A percentile compares a stretch with the other conserved stretches of the same genome.
phyloP scores from a whole-genome alignment of 2,113 vertebrate genomes.

The Nestor notabilis region DNA sequence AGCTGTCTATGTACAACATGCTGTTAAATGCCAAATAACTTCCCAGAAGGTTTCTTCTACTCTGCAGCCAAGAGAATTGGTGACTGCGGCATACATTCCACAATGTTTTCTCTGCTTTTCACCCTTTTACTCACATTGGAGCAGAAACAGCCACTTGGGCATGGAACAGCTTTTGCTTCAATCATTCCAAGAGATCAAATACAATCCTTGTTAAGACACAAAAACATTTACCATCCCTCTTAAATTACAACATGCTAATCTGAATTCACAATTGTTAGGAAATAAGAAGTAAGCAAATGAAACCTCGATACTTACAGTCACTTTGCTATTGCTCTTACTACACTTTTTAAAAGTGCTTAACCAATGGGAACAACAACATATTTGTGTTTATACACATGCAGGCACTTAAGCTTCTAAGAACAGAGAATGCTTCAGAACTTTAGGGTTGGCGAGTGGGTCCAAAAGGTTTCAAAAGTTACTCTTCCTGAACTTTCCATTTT shows the following conservation, averaged over 20 bases:
- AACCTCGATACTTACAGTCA: neutral
- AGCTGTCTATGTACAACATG: conserved; percentile 39
- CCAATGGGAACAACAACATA: neutral
- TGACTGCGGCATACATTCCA: neutral
- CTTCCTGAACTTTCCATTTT: neutral
- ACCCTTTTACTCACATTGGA: conserved; percentile 5
- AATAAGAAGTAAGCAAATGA: neutral
- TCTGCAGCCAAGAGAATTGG: conserved; percentile 6
- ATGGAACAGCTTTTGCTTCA: neutral
- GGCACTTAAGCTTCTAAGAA: neutral
- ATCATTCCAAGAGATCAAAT: neutral
- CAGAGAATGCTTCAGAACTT: neutral
- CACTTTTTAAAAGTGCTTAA: neutral
- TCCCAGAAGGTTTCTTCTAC: conserved; percentile 60
- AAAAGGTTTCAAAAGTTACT: neutral
- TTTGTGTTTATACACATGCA: neutral
- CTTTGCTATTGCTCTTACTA: neutral
- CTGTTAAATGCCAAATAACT: conserved; percentile 72
- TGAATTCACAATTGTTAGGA: neutral
- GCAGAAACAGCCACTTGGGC: neutral
- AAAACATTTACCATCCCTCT: neutral
- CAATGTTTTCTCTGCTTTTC: neutral
- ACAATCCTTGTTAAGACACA: neutral
- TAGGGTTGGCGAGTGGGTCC: accelerated
- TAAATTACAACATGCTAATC: neutral